These are phyloP conservation scores for Noturus placidus DNA, from an alignment of 2,113 vertebrate genomes.

Conservation along the genomic window DNA sequence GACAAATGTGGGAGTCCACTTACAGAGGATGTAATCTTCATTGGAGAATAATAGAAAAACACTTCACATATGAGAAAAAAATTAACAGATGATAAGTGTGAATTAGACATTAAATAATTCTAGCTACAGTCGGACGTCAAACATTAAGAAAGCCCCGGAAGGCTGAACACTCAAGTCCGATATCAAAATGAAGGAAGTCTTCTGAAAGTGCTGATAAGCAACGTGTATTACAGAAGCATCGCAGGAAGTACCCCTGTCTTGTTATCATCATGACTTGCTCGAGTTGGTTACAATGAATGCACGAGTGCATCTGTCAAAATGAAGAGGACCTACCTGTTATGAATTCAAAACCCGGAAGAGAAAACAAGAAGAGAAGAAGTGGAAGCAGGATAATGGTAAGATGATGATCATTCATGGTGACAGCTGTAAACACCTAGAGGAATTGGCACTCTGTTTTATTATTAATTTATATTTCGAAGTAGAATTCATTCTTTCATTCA, in stretches of 20 bases:
- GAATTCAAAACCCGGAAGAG: not conserved
- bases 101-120: not conserved
- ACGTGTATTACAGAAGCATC: not conserved
- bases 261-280: slow-evolving; percentile 1
- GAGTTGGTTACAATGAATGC: slow-evolving; percentile 11
- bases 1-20: not conserved
- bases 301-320: slow-evolving; percentile 6
- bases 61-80: not conserved
- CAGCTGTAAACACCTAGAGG: not conserved
- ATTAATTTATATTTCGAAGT: not conserved
- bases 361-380: not conserved
- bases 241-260: not conserved
- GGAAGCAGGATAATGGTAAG: not conserved
- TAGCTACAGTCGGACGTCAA: not conserved
- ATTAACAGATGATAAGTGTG: not conserved
- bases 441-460: not conserved
- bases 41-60: not conserved
- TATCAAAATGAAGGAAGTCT: not conserved
- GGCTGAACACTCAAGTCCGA: not conserved
- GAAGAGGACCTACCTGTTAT: not conserved
- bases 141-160: not conserved
- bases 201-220: not conserved
- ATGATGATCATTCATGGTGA: not conserved
- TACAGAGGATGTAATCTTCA: not conserved
- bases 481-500: not conserved